Percentiles rank a stretch among this genome's conserved stretches.
These are phyloP conservation scores for Cyclophora punctaria DNA, from an alignment of 2,888 invertebrate species.

Conservation along the genomic window DNA sequence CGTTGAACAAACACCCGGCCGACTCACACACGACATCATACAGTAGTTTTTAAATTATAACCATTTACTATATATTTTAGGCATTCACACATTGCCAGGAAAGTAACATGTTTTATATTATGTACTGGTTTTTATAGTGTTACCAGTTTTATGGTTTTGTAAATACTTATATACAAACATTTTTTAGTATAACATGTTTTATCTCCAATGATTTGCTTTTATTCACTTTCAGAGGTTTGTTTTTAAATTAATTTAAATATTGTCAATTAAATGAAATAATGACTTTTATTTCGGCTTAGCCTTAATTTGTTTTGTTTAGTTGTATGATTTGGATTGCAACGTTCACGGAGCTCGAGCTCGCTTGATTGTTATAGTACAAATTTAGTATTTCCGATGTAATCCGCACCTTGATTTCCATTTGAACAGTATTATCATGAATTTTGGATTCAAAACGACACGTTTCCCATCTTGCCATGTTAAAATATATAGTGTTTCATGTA, in stretches of 20 bases:
- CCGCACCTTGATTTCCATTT: constrained; percentile 34
- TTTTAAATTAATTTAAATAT: constrained; percentile 2
- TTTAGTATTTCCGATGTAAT: constrained; percentile 21
- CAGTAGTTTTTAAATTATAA: too few relatives aligned
- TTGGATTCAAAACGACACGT: neutral
- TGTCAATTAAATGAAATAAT: constrained; percentile 15
- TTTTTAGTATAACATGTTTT: constrained; percentile 29
- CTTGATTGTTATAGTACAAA: constrained; percentile 66
- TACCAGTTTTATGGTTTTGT: constrained; percentile 51
- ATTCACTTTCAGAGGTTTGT: neutral
- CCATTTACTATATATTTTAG: too few relatives aligned
- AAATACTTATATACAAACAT: constrained; percentile 51
- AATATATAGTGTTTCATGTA: neutral
- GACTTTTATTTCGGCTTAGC: constrained; percentile 41
- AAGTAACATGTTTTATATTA: constrained; percentile 13
- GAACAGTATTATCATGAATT: constrained; percentile 53
- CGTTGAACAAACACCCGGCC: too few relatives aligned
- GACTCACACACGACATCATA: too few relatives aligned
- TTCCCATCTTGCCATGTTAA: constrained; percentile 15
- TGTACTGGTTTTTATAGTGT: constrained; percentile 40
- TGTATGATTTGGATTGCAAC: constrained; percentile 14
- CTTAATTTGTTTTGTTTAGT: constrained; percentile 42
- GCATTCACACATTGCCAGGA: too few relatives aligned
- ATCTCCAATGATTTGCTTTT: too few relatives aligned
- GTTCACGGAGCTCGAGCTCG: neutral